phyloP scores from a whole-genome alignment of 2,888 invertebrate genomes.

The Oconnorella tubifera region DNA sequence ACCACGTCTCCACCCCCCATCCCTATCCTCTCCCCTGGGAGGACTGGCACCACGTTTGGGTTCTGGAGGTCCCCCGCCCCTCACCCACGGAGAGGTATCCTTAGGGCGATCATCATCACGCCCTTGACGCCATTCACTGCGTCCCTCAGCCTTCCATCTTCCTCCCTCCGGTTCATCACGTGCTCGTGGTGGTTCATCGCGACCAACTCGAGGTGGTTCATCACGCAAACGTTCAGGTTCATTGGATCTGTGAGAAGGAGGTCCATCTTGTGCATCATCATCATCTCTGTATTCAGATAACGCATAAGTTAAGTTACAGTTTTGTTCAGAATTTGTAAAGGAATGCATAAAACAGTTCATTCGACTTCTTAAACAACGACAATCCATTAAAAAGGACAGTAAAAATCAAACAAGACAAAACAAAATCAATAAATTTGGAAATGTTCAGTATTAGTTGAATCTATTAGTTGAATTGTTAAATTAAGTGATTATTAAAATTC shows the following conservation, averaged over 20 bases:
- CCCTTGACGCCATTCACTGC: constrained; percentile 1
- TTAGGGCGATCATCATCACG: too few species aligned
- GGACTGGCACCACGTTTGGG: constrained; percentile 10
- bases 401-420: background rate
- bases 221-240: too few species aligned
- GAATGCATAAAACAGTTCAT: background rate
- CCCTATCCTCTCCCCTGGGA: constrained; percentile 11
- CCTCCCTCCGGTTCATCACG: constrained; percentile 21
- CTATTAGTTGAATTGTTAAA: too few species aligned
- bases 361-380: too few species aligned
- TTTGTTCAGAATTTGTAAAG: too few species aligned
- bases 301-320: too few species aligned
- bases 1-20: constrained; percentile 6
- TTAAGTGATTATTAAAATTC: too few species aligned
- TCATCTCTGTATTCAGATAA: constrained; percentile 21
- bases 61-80: constrained; percentile 8
- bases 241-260: too few species aligned
- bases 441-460: too few species aligned
- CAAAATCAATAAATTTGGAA: background rate
- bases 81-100: background rate
- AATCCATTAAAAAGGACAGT: too few species aligned
- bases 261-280: constrained; percentile 17
- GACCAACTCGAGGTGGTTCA: constrained; percentile 15
- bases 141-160: background rate
- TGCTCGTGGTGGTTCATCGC: constrained; percentile 23